These are phyloP conservation scores for Anabacerthia variegaticeps DNA, from an alignment of 2,797 vertebrate species.

Conservation along the genomic window DNA sequence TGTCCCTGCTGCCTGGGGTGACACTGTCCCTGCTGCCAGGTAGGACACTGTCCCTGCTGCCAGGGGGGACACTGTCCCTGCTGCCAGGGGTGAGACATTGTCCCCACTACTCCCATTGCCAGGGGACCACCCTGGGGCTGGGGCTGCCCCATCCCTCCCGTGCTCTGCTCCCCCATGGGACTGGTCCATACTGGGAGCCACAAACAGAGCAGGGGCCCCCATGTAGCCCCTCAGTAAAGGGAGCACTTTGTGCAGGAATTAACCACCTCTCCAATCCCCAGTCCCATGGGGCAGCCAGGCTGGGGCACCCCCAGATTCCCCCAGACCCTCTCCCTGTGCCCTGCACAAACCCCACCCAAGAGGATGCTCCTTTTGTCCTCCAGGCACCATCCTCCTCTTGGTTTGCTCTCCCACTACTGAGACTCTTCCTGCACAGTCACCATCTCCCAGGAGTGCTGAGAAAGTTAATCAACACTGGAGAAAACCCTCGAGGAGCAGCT, in stretches of 20 bases:
- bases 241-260: background rate
- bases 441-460: background rate
- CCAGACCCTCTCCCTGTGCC: background rate
- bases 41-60: too few species aligned
- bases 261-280: accelerated
- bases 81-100: too few species aligned
- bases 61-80: too few species aligned
- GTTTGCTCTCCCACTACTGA: background rate
- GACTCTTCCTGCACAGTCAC: background rate
- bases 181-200: background rate
- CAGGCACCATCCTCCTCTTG: background rate
- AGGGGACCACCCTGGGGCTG: accelerated
- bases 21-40: background rate
- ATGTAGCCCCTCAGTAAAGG: background rate
- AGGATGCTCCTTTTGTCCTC: background rate
- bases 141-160: background rate
- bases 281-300: accelerated
- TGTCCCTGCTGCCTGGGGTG: background rate
- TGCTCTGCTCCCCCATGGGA: background rate
- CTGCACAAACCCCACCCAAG: background rate
- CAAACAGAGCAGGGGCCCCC: too few species aligned
- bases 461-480: background rate
- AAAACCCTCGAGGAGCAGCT: background rate
- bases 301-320: background rate
- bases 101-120: background rate